Conservation (phyloP, 2,113 vertebrate genomes). For the Morone chrysops region DNA sequence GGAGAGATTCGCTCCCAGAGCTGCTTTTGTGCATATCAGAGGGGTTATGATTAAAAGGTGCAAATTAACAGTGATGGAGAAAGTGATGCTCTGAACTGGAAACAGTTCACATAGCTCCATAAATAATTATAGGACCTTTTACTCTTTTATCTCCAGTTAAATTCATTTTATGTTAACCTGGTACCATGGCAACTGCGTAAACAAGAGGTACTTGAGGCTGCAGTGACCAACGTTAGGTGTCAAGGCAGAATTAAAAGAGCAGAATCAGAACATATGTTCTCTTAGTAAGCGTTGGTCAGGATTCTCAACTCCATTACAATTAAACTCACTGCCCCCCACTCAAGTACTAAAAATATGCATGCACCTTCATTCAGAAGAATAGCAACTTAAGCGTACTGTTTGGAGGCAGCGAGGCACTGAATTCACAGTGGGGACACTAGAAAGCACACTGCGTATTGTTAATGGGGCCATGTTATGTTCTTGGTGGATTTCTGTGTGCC, state of each 20-base stretch:
- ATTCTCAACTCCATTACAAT: not conserved
- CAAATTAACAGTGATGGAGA: not conserved
- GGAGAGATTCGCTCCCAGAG: not conserved
- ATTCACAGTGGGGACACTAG: not conserved
- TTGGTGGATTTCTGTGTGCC: too few relatives aligned
- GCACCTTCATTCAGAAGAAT: not conserved
- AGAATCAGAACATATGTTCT: not conserved
- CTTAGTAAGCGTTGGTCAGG: not conserved
- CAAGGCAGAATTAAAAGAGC: not conserved
- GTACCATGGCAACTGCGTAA: not conserved
- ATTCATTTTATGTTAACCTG: not conserved
- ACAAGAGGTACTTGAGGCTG: too few relatives aligned
- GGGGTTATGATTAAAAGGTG: not conserved
- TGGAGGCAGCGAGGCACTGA: not conserved
- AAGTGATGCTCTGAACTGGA: not conserved
- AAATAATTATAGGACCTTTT: not conserved
- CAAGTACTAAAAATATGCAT: not conserved
- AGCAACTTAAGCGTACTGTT: not conserved
- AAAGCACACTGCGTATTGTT: not conserved
- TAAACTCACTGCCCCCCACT: not conserved
- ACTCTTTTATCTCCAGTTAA: not conserved
- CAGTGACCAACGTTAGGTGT: not conserved
- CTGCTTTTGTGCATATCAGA: not conserved
- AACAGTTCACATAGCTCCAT: not conserved
- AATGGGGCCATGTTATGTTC: too few relatives aligned